A percentile compares a stretch with the other conserved stretches of the same genome.
These are phyloP conservation scores for Aphidius gifuensis DNA, from an alignment of 1,140 invertebrate species.

Conservation along the genomic window DNA sequence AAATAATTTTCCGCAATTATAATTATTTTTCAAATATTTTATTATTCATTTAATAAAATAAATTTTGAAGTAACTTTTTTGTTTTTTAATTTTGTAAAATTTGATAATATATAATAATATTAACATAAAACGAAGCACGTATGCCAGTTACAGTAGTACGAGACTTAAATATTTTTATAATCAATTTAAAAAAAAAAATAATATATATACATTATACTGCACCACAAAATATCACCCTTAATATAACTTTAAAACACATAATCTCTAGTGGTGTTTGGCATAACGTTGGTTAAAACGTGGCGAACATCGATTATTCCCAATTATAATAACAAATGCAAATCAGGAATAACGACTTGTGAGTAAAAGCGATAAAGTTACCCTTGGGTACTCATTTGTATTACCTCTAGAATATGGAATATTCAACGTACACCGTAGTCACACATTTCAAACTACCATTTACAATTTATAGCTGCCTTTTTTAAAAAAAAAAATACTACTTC, in stretches of 20 bases:
- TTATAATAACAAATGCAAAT: conserved; percentile 55
- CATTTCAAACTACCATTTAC: too few species aligned
- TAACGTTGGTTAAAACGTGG: conserved; percentile 7
- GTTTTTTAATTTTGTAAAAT: neutral
- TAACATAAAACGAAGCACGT: conserved; percentile 10
- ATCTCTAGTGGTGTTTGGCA: neutral
- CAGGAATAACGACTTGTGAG: conserved; percentile 49
- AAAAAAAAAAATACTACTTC: too few species aligned
- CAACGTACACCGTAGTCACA: too few species aligned
- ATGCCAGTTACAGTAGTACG: conserved; percentile 6
- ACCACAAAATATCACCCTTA: neutral
- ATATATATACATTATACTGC: neutral
- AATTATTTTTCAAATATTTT: neutral
- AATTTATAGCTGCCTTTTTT: too few species aligned
- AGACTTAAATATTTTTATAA: conserved; percentile 21
- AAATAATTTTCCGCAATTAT: too few species aligned
- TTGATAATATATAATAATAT: too few species aligned
- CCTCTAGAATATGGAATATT: neutral
- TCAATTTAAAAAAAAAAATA: conserved; percentile 15
- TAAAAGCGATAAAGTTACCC: conserved; percentile 47
- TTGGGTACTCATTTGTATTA: conserved; percentile 28
- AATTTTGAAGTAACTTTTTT: neutral
- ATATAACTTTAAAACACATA: neutral
- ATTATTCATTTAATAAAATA: neutral
- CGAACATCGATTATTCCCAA: conserved; percentile 51